Conservation (phyloP, 2,113 vertebrate species). For the Colaptes auratus region DNA sequence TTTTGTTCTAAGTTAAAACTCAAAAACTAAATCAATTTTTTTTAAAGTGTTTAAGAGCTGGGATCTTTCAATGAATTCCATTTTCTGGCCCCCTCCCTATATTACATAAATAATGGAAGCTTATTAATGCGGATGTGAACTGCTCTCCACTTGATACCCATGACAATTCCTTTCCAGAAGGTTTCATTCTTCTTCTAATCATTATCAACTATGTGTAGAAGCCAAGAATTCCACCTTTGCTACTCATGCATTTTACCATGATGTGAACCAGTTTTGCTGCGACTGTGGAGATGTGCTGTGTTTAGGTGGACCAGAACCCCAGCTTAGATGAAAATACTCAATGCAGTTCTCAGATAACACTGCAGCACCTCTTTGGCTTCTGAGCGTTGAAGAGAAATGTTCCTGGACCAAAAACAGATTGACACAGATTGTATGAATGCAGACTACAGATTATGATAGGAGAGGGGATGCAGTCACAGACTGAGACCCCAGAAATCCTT, state of each 20-base stretch:
- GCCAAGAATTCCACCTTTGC: background rate
- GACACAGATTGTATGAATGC: background rate
- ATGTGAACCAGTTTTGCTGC: background rate
- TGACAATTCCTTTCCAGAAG: background rate
- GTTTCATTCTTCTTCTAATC: background rate
- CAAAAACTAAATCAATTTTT: no score
- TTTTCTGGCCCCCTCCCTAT: background rate
- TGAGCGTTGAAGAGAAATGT: background rate
- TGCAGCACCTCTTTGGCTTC: background rate
- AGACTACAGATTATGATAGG: background rate
- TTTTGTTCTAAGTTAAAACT: background rate
- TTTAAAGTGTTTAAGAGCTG: no score
- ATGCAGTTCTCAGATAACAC: background rate
- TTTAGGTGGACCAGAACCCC: background rate
- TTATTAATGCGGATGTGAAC: background rate
- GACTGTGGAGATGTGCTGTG: background rate
- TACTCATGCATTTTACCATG: background rate
- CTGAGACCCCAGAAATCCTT: background rate
- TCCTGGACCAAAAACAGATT: background rate
- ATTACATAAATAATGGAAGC: fast-evolving
- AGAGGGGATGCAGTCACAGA: background rate
- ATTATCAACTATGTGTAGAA: background rate
- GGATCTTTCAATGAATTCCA: no score
- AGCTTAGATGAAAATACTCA: background rate
- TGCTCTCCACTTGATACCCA: background rate